Evolutionary conservation across 2,797 vertebrate genomes (phyloP), one percentile per base, ranked within the genome.

Genomic region (Leucoraja ocellata): DNA sequence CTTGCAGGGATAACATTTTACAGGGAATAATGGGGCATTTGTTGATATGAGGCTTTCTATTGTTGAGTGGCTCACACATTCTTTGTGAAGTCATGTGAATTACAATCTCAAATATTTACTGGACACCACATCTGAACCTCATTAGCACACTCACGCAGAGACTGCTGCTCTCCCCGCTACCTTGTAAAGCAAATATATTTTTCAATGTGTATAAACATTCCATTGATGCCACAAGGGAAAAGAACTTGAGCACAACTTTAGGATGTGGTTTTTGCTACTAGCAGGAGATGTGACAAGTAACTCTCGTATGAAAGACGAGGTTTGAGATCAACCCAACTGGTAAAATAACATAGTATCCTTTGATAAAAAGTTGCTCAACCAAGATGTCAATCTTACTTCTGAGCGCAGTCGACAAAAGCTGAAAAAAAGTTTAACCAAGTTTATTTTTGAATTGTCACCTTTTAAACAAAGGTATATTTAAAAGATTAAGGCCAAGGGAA

Each of bases 71-170:
- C 93, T 13, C 93, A 14, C 5, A 93, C 94, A 95, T 96, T 96
- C 94, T 93, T 95, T 94, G 93, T 95, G 94, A 94, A 93, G 94
- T 95, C 94, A 95, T 95, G 96, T 94, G 94, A 80, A 94, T 93
- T 54, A 18, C 93, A 46, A 94, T 77, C 6, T 7, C 92, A 93
- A 93, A 93, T 71, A 78, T 93, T 93, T 61, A 94, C 71, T 94
- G 95, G 94, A 94, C 95, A 93, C 92, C 93, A 94, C 93, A 94
- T 92, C 94, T 93, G 94, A 94, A 91, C 94, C 95, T 96, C 96
- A 95, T 95, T 96, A 96, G 93, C 93, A 76, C 93, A 25, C 94
- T 94, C 94, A 94, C 1, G 5, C 94, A 94, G n/a, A 32, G 63
- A 92, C 0, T 46, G 36, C 93, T 54, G 90, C 23, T 92, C 71